phyloP scores from a whole-genome alignment of 2,113 vertebrate genomes.

The Neotragus pygmaeus region DNA sequence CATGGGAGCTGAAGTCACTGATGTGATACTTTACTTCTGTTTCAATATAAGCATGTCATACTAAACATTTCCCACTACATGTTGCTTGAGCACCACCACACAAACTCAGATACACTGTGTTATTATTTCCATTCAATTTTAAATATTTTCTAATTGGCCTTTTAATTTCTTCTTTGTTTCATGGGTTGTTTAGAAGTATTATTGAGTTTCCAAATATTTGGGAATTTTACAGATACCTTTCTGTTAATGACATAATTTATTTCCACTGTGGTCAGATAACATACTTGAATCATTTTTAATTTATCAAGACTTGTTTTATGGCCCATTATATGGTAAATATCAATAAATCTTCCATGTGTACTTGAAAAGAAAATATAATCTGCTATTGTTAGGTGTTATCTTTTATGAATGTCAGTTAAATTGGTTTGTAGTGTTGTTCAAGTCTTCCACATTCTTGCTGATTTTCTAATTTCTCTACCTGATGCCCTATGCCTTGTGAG shows the following conservation, averaged over 20 bases:
- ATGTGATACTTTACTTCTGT: neutral
- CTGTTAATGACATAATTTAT: neutral
- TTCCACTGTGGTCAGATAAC: neutral
- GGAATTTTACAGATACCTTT: neutral
- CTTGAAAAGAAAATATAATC: neutral
- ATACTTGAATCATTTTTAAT: neutral
- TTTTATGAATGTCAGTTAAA: neutral
- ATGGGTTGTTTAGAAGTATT: neutral
- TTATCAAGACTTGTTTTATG: neutral
- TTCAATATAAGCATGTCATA: neutral
- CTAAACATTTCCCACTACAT: neutral
- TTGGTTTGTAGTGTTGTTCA: neutral
- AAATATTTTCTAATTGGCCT: neutral
- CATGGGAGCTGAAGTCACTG: neutral
- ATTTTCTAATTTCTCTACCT: neutral
- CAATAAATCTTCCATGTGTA: neutral
- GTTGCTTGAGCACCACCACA: neutral
- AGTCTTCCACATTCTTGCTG: neutral
- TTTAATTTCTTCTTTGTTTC: neutral
- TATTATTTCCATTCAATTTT: neutral
- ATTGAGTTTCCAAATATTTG: neutral
- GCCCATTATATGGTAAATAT: neutral
- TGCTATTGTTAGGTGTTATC: neutral
- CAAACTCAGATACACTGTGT: neutral
- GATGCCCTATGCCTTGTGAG: neutral